Evolutionary conservation across 2,888 invertebrate genomes (phyloP).

Genomic region (Andrena bicolor): DNA sequence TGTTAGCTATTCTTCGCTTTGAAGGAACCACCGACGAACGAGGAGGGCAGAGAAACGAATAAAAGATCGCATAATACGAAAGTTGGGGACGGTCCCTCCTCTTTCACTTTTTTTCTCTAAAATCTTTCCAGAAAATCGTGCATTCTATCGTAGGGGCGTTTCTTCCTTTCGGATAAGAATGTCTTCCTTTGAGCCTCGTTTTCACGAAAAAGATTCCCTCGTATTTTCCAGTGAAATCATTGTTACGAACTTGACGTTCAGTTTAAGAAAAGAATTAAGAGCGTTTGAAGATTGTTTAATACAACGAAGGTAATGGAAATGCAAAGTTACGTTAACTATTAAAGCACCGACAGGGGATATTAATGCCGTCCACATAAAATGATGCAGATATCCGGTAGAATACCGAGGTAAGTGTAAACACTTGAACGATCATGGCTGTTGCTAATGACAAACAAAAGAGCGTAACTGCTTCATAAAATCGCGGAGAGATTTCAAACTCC

Average conservation of each 20-base stretch:
- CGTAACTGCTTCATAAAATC: conserved; percentile 34
- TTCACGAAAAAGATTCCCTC: conserved; percentile 14
- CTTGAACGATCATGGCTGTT: neutral
- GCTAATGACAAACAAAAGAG: conserved; percentile 24
- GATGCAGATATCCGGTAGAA: conserved; percentile 1
- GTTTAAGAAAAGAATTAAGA: conserved; percentile 9
- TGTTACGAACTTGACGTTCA: conserved; percentile 32
- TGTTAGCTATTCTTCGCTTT: conserved; percentile 45
- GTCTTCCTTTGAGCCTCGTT: conserved; percentile 43
- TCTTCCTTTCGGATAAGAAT: conserved; percentile 39
- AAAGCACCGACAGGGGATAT: neutral
- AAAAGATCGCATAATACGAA: conserved; percentile 38
- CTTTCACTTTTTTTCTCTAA: conserved; percentile 24
- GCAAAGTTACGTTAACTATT: neutral
- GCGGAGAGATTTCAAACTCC: conserved; percentile 23
- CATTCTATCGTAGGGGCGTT: conserved; percentile 38
- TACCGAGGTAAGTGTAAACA: conserved; percentile 6
- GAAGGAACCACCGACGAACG: conserved; percentile 39
- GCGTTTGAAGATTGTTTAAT: conserved; percentile 23
- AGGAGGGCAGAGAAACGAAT: conserved; percentile 38
- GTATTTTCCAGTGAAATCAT: conserved; percentile 23
- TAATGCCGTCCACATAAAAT: neutral
- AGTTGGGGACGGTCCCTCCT: conserved; percentile 24
- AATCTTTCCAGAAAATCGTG: conserved; percentile 48
- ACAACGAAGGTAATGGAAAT: neutral